A percentile compares a stretch with the other conserved stretches of the same genome.
These are phyloP conservation scores for Esox lucius DNA, from an alignment of 2,797 vertebrate species.

Conservation along the genomic window DNA sequence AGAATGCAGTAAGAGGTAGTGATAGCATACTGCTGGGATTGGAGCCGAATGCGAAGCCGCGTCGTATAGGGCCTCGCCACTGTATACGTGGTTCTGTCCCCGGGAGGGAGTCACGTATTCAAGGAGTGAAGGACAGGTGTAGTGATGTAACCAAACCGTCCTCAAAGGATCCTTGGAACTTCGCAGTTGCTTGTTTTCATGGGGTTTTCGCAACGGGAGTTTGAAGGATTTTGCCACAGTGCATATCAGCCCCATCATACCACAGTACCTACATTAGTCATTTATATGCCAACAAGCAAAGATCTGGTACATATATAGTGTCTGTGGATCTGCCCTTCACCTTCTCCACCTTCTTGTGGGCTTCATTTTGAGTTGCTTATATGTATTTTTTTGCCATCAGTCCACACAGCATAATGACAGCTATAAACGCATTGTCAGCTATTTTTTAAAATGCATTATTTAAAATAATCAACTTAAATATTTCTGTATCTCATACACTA, in stretches of 20 bases:
- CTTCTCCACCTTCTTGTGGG: too few relatives aligned
- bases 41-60: constrained; percentile 55
- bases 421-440: too few relatives aligned
- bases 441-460: too few relatives aligned
- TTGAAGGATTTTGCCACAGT: not conserved
- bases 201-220: constrained; percentile 15
- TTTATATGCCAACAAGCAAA: constrained; percentile 10
- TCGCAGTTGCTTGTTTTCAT: not conserved
- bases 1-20: constrained; percentile 69
- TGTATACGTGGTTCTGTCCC: constrained; percentile 43
- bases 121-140: constrained; percentile 60
- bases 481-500: too few relatives aligned
- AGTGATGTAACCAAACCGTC: constrained; percentile 45
- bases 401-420: too few relatives aligned
- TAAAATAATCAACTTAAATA: too few relatives aligned
- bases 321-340: too few relatives aligned
- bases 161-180: constrained; percentile 44
- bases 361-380: too few relatives aligned
- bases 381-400: too few relatives aligned
- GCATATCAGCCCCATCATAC: not conserved
- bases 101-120: constrained; percentile 55
- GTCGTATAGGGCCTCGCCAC: constrained; percentile 56
- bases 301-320: not conserved
- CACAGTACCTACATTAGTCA: constrained; percentile 5
- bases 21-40: constrained; percentile 55